Evolutionary conservation across 2,113 vertebrate species (phyloP), one percentile per base, ranked within the genome.

Genomic region (Prochilodus magdalenae): DNA sequence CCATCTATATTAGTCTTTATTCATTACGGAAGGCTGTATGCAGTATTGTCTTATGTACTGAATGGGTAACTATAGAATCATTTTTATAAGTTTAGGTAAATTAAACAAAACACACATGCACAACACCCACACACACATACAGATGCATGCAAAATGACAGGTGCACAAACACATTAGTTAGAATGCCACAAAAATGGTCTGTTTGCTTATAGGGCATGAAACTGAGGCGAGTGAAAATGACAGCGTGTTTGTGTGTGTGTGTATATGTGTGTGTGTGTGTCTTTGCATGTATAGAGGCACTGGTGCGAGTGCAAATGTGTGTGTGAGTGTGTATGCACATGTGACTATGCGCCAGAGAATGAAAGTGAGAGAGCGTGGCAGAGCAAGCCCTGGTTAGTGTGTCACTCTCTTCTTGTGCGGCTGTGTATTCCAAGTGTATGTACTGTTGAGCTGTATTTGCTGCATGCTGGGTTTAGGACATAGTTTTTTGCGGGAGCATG

Each of bases 161-260:
- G 89, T 91, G 89, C 88, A 92, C 86, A 91, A 89, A 89, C 84
- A 89, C 82, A 89, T 88, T 88, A 83, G 88, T 90, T 84, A 89
- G 63, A 81, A 40, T 87, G 86, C 80, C 86, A 86, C 84, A 85
- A 86, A 89, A 89, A 85, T n/a, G 75, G 88, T 89, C 76, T 89
- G 88, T 87, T 91, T 85, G 84, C 84, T 91, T 82, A 87, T 77
- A 89, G 82, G 82, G 84, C 80, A 75, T 73, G 73, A 81, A 72
- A 82, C 30, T 90, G 91, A 91, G 85, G 84, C 85, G 86, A 92
- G 66, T 0, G 7, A 26, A 81, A 83, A 82, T 90, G 90, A 90
- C 88, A 91, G 85, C 83, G 30, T 59, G 13, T 83, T 72, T 83
- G 49, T 69, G 71, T 62, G 36, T 27, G 30, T 55, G 55, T 51